phyloP scores from a whole-genome alignment of 2,797 vertebrate genomes.

The Stomatorhinus walkeri region DNA sequence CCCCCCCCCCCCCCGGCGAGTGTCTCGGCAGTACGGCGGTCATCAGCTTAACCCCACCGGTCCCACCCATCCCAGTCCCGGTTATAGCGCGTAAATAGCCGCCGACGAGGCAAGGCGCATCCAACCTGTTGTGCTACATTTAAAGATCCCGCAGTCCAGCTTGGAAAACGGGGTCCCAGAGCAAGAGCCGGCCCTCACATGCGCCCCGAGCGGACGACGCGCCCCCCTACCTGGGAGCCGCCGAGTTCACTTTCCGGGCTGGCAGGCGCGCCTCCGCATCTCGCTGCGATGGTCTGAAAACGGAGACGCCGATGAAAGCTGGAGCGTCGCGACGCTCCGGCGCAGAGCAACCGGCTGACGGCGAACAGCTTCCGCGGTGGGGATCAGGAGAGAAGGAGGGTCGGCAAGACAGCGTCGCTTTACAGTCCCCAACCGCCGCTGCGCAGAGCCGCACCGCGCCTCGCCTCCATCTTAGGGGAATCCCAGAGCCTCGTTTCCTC shows the following conservation, averaged over 20 bases:
- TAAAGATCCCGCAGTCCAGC: neutral
- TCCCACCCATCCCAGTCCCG: neutral
- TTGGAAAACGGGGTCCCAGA: neutral
- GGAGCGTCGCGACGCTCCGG: neutral
- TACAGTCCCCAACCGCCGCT: neutral
- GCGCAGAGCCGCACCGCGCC: neutral
- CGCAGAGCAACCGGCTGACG: neutral
- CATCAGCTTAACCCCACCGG: neutral
- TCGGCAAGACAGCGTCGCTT: neutral
- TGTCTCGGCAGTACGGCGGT: neutral
- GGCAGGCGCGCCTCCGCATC: neutral
- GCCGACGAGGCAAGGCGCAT: neutral
- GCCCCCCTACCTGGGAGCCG: neutral
- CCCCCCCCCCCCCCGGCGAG: no score
- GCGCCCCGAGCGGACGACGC: neutral
- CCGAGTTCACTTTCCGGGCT: neutral
- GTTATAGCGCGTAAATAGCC: neutral
- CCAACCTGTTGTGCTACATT: neutral
- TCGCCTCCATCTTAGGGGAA: conserved; percentile 15
- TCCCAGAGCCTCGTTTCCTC: neutral
- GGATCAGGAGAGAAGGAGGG: neutral
- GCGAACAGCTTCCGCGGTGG: neutral
- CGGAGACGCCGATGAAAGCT: neutral
- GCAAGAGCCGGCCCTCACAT: neutral
- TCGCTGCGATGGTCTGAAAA: neutral